Evolutionary conservation across 1,140 invertebrate species (phyloP), one percentile per base, ranked within the genome.

Genomic region (Leptopilina clavipes): DNA sequence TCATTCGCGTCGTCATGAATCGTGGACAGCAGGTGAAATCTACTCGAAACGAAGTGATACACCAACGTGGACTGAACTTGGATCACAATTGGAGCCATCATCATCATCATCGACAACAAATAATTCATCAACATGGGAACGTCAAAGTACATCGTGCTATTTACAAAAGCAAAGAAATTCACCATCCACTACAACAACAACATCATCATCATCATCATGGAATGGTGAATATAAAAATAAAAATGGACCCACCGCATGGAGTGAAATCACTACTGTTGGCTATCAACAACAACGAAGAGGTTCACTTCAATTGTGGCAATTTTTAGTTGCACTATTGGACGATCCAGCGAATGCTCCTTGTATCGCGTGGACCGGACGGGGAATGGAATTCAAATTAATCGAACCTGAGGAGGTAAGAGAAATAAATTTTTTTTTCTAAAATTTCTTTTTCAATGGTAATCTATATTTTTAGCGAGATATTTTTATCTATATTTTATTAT

Each of bases 341-440:
- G 96, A 98, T 79, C 95, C 95, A 0, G 88, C 91, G 10, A 97
- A 97, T 88, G 92, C 96, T 0, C 94, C 96, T 12, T 98, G 97
- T 83, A 98, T 99, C 70, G 95, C 97, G 1, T 99, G 98, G 98
- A 98, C 98, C 0, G 97, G 97, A 0, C 90, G 97, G 3, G 98
- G 97, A 17, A 94, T 98, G 91, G 97, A 98, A 86, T 98, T 98
- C 85, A 98, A 98, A 86, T 92, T 98, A 1, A 96, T 98, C 75
- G 97, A 98, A 89, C 97, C 97, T 0, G 97, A 98, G 92, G 97
- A 98, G 92, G 96, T 97, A 81, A n/a, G n/a, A n/a, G n/a, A n/a
- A n/a, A n/a, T n/a, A n/a, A n/a, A n/a, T n/a, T n/a, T n/a, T n/a
- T n/a, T n/a, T n/a, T n/a, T n/a, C n/a, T n/a, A n/a, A n/a, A n/a